Base-by-base conservation (phyloP, 2,113 vertebrate genomes). In the Tauraco erythrolophus region DNA sequence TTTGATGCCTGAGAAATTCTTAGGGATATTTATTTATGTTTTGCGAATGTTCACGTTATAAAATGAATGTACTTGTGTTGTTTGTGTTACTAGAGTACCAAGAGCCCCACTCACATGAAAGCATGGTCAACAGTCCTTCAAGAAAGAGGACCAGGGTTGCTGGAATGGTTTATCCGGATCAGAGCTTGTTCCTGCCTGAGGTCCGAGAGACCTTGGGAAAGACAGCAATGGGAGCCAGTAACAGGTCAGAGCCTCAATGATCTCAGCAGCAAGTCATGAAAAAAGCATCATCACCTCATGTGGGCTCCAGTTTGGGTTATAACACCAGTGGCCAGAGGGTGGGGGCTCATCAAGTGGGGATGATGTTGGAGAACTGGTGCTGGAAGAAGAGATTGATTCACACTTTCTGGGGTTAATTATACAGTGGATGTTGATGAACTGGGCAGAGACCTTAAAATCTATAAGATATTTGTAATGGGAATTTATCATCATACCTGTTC, bases 11-110 rank as follows among this genome's bases (percentile, higher is more conserved):
- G 80, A 60, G 77, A 91, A 92, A 75, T 9, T 84, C 69, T 68
- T 57, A 39, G 57, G 80, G 80, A 13, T 82, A 72, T 91, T 94
- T 94, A 72, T 95, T 77, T 94, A 53, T 50, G 45, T 89, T 96
- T 89, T 69, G 57, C 12, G 5, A 91, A 35, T 31, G 25, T 57
- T 94, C 37, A 1, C n/a, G 24, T 39, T 94, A 56, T 43, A 84
- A 88, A 94, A 87, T 22, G 17, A 81, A 57, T 15, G 19, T 64
- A 8, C 22, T 84, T 35, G 37, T 80, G 61, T 41, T 57, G 33
- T 74, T 88, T 31, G 2, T 58, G 56, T 62, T 84, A 33, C 23
- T 31, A 16, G 51, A 56, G 79, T 27, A 39, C 33, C 1, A 0
- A n/a, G 18, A 88, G 62, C 66, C 69, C 25, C 19, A 2, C 25